Conservation (phyloP, 2,888 invertebrate genomes). For the Agonopterix arenella region DNA sequence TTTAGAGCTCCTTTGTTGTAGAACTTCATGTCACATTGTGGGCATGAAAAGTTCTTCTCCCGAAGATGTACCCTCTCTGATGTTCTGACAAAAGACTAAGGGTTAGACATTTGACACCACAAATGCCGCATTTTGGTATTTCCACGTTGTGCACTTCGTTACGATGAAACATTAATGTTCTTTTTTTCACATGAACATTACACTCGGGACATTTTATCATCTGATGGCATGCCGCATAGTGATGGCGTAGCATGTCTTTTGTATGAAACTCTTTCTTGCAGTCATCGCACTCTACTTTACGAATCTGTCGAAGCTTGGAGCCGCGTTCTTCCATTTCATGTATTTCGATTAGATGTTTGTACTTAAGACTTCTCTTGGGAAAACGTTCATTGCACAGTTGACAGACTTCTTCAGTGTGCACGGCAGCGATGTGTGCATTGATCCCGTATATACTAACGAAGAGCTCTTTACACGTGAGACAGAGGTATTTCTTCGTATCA, state of each 20-base stretch:
- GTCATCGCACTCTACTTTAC: not conserved
- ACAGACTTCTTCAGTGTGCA: not conserved
- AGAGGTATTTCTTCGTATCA: slow-evolving; percentile 15
- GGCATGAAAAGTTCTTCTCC: slow-evolving; percentile 37
- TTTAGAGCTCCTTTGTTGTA: slow-evolving; percentile 15
- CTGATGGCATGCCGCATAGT: too few species aligned
- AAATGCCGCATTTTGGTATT: slow-evolving; percentile 4
- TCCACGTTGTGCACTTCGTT: not conserved
- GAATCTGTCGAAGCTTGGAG: too few species aligned
- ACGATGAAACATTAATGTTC: too few species aligned
- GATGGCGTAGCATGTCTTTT: not conserved
- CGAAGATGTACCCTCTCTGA: slow-evolving; percentile 15
- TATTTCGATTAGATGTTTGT: not conserved
- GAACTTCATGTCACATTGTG: slow-evolving; percentile 14
- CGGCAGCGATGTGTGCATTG: not conserved
- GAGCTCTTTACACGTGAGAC: slow-evolving; percentile 22
- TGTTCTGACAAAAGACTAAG: not conserved
- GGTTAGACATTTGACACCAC: slow-evolving; percentile 11
- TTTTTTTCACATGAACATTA: too few species aligned
- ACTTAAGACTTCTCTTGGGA: not conserved
- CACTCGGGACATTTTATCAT: too few species aligned
- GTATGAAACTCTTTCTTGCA: not conserved
- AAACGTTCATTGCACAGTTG: not conserved
- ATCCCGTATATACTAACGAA: slow-evolving; percentile 18
- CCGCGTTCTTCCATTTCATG: not conserved